phyloP scores from a whole-genome alignment of 2,113 vertebrate genomes.

The Illadopsis cleaveri region DNA sequence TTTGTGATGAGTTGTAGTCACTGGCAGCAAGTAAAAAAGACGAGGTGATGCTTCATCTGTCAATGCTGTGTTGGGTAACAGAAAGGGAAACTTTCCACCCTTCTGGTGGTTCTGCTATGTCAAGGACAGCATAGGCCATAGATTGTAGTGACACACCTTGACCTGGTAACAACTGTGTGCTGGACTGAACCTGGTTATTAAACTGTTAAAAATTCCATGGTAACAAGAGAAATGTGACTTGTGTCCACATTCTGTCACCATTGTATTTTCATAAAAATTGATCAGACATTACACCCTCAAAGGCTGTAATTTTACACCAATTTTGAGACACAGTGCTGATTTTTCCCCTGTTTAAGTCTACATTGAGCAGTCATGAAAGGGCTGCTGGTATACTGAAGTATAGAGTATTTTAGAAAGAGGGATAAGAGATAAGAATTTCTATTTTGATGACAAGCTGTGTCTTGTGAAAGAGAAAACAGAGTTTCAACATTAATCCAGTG shows the following conservation, averaged over 20 bases:
- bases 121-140: rapidly evolving
- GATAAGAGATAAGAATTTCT: not conserved
- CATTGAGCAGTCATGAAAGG: not conserved
- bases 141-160: not conserved
- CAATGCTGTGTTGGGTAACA: rapidly evolving
- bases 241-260: rapidly evolving
- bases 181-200: too few relatives aligned
- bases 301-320: not conserved
- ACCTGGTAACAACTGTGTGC: too few relatives aligned
- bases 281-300: not conserved
- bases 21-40: not conserved
- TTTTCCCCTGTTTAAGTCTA: not conserved
- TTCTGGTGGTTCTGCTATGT: not conserved
- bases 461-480: not conserved
- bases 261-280: not conserved
- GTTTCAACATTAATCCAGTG: not conserved
- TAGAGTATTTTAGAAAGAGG: not conserved
- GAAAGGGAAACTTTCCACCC: not conserved
- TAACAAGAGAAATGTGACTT: not conserved
- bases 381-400: not conserved
- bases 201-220: not conserved
- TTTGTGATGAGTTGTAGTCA: not conserved
- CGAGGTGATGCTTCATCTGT: rapidly evolving
- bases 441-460: not conserved
- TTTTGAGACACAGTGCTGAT: not conserved